Evolutionary conservation across 2,888 invertebrate species (phyloP).

Genomic region (Drosophila cognata): DNA sequence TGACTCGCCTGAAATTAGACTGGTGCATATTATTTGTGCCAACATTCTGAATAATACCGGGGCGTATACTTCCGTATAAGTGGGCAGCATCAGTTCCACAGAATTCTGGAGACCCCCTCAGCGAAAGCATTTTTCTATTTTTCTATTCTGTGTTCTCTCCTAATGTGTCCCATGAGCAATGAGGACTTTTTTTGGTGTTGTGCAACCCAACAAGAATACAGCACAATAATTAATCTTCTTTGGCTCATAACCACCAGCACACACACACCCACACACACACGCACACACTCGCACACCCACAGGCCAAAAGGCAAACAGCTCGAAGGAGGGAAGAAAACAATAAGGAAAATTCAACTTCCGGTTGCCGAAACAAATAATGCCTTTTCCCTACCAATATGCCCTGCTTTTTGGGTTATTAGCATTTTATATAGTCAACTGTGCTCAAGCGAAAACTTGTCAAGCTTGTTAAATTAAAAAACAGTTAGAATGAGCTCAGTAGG

Average conservation of each 20-base stretch:
- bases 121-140: constrained; percentile 31
- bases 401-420: too few relatives aligned
- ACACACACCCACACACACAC: not conserved
- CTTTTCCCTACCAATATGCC: constrained; percentile 4
- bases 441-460: not conserved
- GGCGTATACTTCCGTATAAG: constrained; percentile 3
- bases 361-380: constrained; percentile 10
- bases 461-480: not conserved
- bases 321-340: constrained; percentile 12
- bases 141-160: constrained; percentile 23
- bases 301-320: constrained; percentile 19
- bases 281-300: not conserved
- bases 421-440: not conserved
- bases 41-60: constrained; percentile 11
- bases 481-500: not conserved
- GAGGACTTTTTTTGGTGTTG: not conserved
- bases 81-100: constrained; percentile 4
- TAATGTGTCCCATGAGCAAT: constrained; percentile 68
- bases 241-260: constrained; percentile 34
- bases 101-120: constrained; percentile 7
- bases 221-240: constrained; percentile 67
- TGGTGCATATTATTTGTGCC: constrained; percentile 23
- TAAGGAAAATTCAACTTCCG: constrained; percentile 7
- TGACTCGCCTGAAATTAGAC: not conserved
- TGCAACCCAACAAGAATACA: constrained; percentile 18